phyloP scores from a whole-genome alignment of 2,797 vertebrate species.

The Amblyraja radiata region DNA sequence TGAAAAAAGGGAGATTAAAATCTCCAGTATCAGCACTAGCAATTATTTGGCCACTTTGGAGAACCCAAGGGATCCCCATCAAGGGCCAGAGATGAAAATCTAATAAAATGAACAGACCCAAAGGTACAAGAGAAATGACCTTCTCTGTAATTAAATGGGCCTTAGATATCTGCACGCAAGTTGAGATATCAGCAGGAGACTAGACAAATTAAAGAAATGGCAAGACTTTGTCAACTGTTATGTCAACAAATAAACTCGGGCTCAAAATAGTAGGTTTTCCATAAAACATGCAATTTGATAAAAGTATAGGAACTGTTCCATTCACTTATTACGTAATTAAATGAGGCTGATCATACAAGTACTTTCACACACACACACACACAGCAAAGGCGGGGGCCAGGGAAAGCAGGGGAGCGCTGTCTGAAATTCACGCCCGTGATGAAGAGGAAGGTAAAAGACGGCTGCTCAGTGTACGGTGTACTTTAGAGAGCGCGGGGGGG shows the following conservation, averaged over 20 bases:
- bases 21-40: constrained; percentile 35
- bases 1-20: constrained; percentile 37
- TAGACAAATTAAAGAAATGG: neutral
- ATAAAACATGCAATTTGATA: neutral
- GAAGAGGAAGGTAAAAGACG: too few species aligned
- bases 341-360: neutral
- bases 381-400: too few species aligned
- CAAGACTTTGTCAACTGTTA: constrained; percentile 19
- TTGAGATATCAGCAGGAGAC: constrained; percentile 11
- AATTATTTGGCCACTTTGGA: constrained; percentile 37
- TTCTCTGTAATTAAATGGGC: constrained; percentile 36
- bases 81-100: constrained; percentile 39
- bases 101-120: constrained; percentile 39
- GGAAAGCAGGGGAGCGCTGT: too few species aligned
- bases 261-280: neutral
- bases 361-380: too few species aligned
- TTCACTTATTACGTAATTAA: neutral
- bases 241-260: neutral
- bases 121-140: constrained; percentile 38
- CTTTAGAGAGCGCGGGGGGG: too few species aligned
- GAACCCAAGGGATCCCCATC: constrained; percentile 32
- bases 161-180: constrained; percentile 20
- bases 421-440: too few species aligned
- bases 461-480: too few species aligned
- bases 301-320: neutral